A percentile compares a stretch with the other conserved stretches of the same genome.
phyloP scores from a whole-genome alignment of 2,888 invertebrate genomes.

The Diaphora mendica region DNA sequence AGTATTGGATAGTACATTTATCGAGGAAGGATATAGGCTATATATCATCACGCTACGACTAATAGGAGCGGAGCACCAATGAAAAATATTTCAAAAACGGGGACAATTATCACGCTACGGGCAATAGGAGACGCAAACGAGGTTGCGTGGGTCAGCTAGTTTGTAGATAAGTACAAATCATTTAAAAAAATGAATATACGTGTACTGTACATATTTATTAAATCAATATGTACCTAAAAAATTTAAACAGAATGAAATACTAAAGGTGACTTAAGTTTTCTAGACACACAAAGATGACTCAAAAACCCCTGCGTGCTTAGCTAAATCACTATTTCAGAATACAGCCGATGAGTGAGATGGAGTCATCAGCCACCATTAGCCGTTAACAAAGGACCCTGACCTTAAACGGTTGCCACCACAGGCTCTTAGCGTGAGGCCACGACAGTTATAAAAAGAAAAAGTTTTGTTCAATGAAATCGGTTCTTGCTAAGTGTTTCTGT shows the following conservation, averaged over 20 bases:
- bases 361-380: constrained; percentile 8
- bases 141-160: no score
- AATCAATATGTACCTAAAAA: no score
- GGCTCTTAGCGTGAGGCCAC: background rate
- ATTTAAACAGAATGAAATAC: background rate
- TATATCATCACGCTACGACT: no score
- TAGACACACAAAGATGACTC: background rate
- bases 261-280: background rate
- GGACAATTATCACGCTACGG: no score
- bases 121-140: no score
- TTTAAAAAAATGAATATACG: no score
- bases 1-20: no score
- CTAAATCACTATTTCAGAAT: background rate
- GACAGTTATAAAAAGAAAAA: background rate
- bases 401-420: constrained; percentile 7
- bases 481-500: background rate
- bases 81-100: no score
- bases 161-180: no score
- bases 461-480: background rate
- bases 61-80: no score
- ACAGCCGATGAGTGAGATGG: constrained; percentile 18
- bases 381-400: constrained; percentile 17
- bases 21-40: no score
- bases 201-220: no score
- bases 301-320: constrained; percentile 9